Evolutionary conservation across 1,140 invertebrate species (phyloP), one percentile per base, ranked within the genome.

Genomic region (Carcinoscorpius rotundicauda): DNA sequence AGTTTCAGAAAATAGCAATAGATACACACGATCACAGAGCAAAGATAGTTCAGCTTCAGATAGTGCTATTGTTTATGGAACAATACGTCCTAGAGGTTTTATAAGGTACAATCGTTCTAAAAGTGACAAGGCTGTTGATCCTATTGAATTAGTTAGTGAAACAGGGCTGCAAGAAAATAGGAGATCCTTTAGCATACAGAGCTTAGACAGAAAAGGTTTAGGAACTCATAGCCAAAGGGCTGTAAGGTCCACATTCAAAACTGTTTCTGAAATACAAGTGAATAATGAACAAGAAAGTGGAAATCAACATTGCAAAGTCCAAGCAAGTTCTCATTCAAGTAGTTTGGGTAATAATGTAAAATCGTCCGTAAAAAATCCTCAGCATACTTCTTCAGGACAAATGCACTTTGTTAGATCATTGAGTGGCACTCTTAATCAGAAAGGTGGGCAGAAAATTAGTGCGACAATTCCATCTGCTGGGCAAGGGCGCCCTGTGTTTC

Each of bases 81-180:
- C 68, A 48, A 66, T 66, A 61, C 56, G 67, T 5, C 67, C 67
- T 52, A 57, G 68, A 4, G 66, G 64, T 51, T 66, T 63, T 55
- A 50, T 66, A 6, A 55, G 52, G 5, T 66, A 67, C 56, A 63
- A 60, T 11, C 58, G 68, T 51, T 66, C 65, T 48, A 62, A 62
- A 8, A 69, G 68, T 57, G 68, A 69, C 60, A 64, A 66, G 49
- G 9, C 66, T 52, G 48, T 58, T n/a, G 64, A 65, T 48, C 56
- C 52, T 52, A 51, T 51, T 62, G 51, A 52, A 29, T 52, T 62
- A 49, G 61, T 57, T 56, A 63, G 61, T 62, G 52, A 64, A 29
- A 11, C 60, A 49, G 29, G 29, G 29, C 63, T 65, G 55, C 49
- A 65, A 4, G 66, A 68, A 55, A 50, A 11, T 57, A 63, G 11